Base-by-base conservation (phyloP, 2,888 invertebrate species). In the Hetaerina titia region DNA sequence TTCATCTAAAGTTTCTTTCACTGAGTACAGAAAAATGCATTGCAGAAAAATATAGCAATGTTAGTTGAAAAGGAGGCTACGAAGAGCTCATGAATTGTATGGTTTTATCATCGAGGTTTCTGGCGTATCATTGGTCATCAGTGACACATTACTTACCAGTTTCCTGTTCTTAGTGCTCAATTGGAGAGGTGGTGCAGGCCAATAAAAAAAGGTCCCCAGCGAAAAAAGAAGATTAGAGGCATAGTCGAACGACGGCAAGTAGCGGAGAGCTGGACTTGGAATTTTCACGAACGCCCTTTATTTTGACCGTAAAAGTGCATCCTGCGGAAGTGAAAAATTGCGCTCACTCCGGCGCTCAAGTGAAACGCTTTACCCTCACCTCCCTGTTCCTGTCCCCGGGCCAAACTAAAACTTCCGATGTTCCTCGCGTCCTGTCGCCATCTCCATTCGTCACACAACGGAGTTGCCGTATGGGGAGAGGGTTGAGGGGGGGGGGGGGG, bases 241-340 rank as follows among this genome's bases (percentile, higher is more conserved):
- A 81, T 81, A 81, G 81, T 19, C 81, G 81, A 31, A 31, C 81
- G 31, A 13, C 13, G 25, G 81, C 81, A 11, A 31, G 81, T 31
- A 81, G 81, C 19, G 19, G 81, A 81, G 31, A 81, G 25, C 81
- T 31, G 81, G 81, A 31, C 25, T 31, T 25, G 81, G 81, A 69
- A 81, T 31, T 81, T 81, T 81, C 81, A 31, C 81, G 81, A 25
- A 31, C 31, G 19, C 81, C 31, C 81, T 81, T 81, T 31, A 81
- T 81, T 81, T 81, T 81, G 81, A 81, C 81, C 81, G 81, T 81
- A 22, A 81, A 81, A 81, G 81, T 81, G 81, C 81, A 81, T 81
- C 81, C 81, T 81, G 81, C 81, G 81, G 81, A 81, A 81, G 31
- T 81, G 81, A 81, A 81, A 81, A 81, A 81, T 81, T 81, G 81